Base-by-base conservation (phyloP, 2,888 invertebrate genomes). In the Ellobium chinense region DNA sequence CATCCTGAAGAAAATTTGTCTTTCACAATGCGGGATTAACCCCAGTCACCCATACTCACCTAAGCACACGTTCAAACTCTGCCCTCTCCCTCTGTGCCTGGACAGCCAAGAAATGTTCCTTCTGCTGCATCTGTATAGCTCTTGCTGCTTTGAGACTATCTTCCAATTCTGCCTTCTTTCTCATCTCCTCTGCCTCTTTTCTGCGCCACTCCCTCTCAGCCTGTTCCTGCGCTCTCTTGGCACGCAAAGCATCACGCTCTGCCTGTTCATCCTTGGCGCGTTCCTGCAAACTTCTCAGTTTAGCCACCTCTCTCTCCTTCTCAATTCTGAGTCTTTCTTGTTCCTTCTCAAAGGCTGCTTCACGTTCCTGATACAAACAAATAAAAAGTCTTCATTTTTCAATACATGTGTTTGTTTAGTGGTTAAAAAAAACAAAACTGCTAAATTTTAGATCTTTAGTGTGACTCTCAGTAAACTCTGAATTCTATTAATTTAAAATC, bases 131-230 rank as follows among this genome's bases (percentile, higher is more conserved):
- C 86, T 93, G 93, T 62, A 89, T 86, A 60, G 89, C 86, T 37
- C 93, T 85, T 2, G 93, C 92, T 21, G 88, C 83, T 70, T 90
- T 91, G 83, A 93, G 84, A 89, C 91, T 91, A 7, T 85, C 87
- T 79, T 93, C 92, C 21, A 87, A 90, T 80, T 90, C 89, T 3
- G 90, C 88, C 85, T 92, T 93, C 88, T 92, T 92, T 39, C 76
- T 75, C 0, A 88, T 87, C 74, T 90, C 92, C 39, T 87, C 88
- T 0, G 91, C 90, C 86, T 93, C 93, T 83, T 93, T 92, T 79
- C 87, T 86, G 21, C 93, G 86, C 93, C 93, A 93, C 77, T 93
- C 92, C n/a, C 92, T 87, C 84, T 93, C 93, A 3, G 91, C 88
- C 83, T 92, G 90, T 83, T 93, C 93, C 84, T 92, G 91, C 12